These are phyloP conservation scores for Drosophila novamexicana DNA, from an alignment of 1,140 invertebrate genomes.

Conservation along the genomic window DNA sequence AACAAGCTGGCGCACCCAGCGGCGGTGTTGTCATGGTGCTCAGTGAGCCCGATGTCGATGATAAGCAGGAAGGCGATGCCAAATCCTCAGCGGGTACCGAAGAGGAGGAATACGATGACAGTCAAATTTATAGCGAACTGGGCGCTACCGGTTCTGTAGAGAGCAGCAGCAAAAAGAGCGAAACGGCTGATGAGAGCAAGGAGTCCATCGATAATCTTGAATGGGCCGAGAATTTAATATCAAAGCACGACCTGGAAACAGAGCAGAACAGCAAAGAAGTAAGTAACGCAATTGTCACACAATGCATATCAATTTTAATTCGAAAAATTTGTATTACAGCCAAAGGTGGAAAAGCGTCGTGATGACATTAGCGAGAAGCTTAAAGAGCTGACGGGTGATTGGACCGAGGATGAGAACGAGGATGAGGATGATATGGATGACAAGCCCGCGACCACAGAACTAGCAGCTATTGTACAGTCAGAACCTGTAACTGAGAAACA, in stretches of 20 bases:
- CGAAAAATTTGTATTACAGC: slow-evolving; percentile 24
- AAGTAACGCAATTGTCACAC: not conserved
- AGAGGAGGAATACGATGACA: slow-evolving; percentile 76
- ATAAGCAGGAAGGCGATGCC: slow-evolving; percentile 50
- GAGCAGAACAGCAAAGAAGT: slow-evolving; percentile 74
- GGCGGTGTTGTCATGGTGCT: slow-evolving; percentile 84
- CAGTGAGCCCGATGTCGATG: slow-evolving; percentile 66
- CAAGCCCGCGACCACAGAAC: slow-evolving; percentile 46
- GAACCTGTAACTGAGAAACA: slow-evolving; percentile 33
- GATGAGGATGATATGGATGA: slow-evolving; percentile 59
- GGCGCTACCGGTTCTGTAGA: slow-evolving; percentile 53
- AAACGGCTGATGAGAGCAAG: slow-evolving; percentile 67
- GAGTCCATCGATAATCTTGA: slow-evolving; percentile 78
- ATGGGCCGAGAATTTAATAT: slow-evolving; percentile 80
- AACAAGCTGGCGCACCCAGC: slow-evolving; percentile 68
- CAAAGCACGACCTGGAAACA: slow-evolving; percentile 67
- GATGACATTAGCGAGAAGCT: slow-evolving; percentile 79
- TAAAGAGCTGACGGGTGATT: slow-evolving; percentile 80
- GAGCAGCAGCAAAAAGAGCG: slow-evolving; percentile 57
- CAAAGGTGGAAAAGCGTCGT: slow-evolving; percentile 65
- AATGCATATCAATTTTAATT: not conserved
- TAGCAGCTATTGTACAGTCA: slow-evolving; percentile 6
- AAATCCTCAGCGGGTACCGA: slow-evolving; percentile 62
- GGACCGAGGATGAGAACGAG: slow-evolving; percentile 82
- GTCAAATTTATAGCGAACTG: slow-evolving; percentile 73